These are phyloP conservation scores for Drosophila cognata DNA, from an alignment of 2,888 invertebrate genomes.

Conservation along the genomic window DNA sequence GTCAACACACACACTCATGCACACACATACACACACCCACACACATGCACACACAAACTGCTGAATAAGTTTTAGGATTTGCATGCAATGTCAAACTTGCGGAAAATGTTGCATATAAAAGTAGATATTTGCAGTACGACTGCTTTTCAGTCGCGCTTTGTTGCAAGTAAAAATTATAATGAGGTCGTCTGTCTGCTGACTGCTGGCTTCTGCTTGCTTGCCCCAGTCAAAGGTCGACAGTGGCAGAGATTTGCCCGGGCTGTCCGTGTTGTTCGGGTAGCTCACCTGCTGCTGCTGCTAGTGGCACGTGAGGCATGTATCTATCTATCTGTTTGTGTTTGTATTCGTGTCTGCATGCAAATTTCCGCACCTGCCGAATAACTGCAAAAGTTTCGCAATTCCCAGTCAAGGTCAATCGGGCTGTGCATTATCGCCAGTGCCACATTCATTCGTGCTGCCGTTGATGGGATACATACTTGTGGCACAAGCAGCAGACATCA, in stretches of 20 bases:
- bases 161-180: conserved; percentile 58
- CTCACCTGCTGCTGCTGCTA: conserved; percentile 14
- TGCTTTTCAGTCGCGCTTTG: conserved; percentile 7
- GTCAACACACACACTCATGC: conserved; percentile 9
- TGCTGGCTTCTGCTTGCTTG: conserved; percentile 27
- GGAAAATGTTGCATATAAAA: conserved; percentile 57
- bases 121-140: conserved; percentile 25
- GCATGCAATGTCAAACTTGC: conserved; percentile 35
- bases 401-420: conserved; percentile 63
- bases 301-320: background rate
- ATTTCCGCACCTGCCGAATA: conserved; percentile 41
- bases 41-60: conserved; percentile 1
- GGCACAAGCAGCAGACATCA: background rate
- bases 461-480: background rate
- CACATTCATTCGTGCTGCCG: conserved; percentile 15
- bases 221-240: conserved; percentile 53
- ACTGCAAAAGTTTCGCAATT: conserved; percentile 45
- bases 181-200: conserved; percentile 61
- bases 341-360: conserved; percentile 41
- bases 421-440: conserved; percentile 66
- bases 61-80: conserved; percentile 2
- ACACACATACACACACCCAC: conserved; percentile 5
- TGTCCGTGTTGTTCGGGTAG: conserved; percentile 35
- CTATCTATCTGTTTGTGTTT: background rate
- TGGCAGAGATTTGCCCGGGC: conserved; percentile 16